Percentiles rank a stretch among this genome's conserved stretches.
phyloP scores from a whole-genome alignment of 23 tunicate species.

The Pegea sp. region DNA sequence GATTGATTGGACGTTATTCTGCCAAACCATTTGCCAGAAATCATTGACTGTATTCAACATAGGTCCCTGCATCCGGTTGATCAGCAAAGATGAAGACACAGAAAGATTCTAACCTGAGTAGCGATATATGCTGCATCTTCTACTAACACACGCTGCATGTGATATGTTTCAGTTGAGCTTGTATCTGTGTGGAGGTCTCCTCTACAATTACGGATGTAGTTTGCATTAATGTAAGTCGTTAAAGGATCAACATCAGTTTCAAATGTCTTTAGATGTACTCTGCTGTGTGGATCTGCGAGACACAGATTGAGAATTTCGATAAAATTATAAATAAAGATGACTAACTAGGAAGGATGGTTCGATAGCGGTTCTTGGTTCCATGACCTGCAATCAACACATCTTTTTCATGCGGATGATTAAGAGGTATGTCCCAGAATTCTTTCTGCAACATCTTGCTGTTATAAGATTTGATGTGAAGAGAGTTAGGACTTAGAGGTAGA shows the following conservation, averaged over 20 bases:
- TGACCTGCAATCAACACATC: slow-evolving; percentile 68
- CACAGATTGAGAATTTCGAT: background rate
- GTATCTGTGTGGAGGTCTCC: slow-evolving; percentile 1
- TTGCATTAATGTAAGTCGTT: slow-evolving; percentile 68
- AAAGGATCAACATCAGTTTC: slow-evolving; percentile 24
- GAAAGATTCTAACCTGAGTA: slow-evolving; percentile 45
- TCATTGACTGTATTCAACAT: slow-evolving; percentile 69
- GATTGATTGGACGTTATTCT: slow-evolving; percentile 16
- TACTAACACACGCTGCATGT: slow-evolving; percentile 12
- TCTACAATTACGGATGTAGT: slow-evolving; percentile 40
- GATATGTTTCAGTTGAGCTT: too few species aligned
- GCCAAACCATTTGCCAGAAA: slow-evolving; percentile 88
- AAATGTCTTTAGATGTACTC: slow-evolving; percentile 35
- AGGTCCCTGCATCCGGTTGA: slow-evolving; percentile 45
- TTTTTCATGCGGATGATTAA: slow-evolving; percentile 80
- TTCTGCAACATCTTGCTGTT: slow-evolving; percentile 37
- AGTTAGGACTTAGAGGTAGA: slow-evolving; percentile 20
- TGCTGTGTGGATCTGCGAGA: slow-evolving; percentile 65
- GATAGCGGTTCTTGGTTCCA: slow-evolving; percentile 83
- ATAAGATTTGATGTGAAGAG: slow-evolving; percentile 45
- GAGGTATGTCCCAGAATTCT: slow-evolving; percentile 85
- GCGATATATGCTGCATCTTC: slow-evolving; percentile 57
- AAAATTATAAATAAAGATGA: background rate
- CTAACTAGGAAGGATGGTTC: slow-evolving; percentile 79
- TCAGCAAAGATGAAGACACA: background rate